Base-by-base conservation (phyloP, 2,888 invertebrate species). In the Zeuzera pyrina region DNA sequence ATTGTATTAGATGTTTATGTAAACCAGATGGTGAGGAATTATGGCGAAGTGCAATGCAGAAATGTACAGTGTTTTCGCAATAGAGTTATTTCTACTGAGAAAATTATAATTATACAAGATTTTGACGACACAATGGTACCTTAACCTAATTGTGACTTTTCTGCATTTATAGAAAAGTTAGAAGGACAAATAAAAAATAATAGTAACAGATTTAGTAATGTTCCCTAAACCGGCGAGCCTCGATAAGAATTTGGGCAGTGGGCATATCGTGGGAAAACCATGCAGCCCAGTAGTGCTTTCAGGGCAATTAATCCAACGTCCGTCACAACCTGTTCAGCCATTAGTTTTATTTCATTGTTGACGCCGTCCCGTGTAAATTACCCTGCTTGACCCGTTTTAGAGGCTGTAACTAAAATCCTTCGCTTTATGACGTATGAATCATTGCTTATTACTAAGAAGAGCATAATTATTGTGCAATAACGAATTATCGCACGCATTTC, bases 281-380 rank as follows among this genome's bases (percentile, higher is more conserved):
- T 12, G 42, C 38, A 34, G 38, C 37, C 36, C 12, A 8, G 10
- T 12, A 8, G 35, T 39, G 42, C 45, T 57, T 65, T 61, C 52
- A 45, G 49, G 49, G 59, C 54, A 67, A 72, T 72, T 71, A 71
- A 69, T 62, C 51, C 47, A 36, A 33, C 43, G 12, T 34, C 38
- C 30, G 37, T 22, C 33, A 35, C 36, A 53, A 49, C 49, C 49
- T 36, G 53, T 58, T 64, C 53, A 45, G 35, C 32, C 32, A 26
- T 29, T 15, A 29, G 45, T 68, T 67, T 70, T 69, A 64, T 66
- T 68, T 66, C 50, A 48, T 55, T 58, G 55, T 52, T 50, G 50
- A 57, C 53, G 48, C 47, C 47, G 39, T 39, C 36, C 25, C 46
- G 50, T 47, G 51, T 46, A 54, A 54, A 49, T 53, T 43, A 42